A percentile compares a stretch with the other conserved stretches of the same genome.
These are phyloP conservation scores for Bombus vancouverensis DNA, from an alignment of 1,140 invertebrate species.

Conservation along the genomic window DNA sequence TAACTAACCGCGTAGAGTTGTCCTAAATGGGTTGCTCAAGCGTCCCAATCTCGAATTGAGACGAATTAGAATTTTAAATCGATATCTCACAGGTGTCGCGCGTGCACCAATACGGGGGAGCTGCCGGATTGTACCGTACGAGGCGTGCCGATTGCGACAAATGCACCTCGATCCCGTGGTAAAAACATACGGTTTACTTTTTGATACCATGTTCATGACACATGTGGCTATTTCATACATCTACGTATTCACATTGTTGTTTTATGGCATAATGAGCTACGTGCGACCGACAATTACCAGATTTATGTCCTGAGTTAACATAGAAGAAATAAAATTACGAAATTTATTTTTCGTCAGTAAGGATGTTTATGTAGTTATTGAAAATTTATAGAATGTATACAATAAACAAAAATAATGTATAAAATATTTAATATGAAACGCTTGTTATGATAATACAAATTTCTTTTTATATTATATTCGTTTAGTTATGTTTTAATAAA, in stretches of 20 bases:
- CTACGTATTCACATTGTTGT: background rate
- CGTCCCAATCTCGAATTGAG: constrained; percentile 19
- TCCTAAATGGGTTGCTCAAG: constrained; percentile 24
- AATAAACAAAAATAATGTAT: too few relatives aligned
- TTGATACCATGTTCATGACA: background rate
- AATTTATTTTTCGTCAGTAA: background rate
- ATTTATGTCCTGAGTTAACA: background rate
- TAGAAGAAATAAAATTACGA: constrained; percentile 16
- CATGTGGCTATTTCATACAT: background rate
- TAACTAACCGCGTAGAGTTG: constrained; percentile 22
- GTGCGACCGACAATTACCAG: background rate
- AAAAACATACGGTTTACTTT: constrained; percentile 24
- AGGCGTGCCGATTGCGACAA: constrained; percentile 27
- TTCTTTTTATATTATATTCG: too few relatives aligned
- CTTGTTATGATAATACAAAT: too few relatives aligned
- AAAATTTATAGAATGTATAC: background rate
- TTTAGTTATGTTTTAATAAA: too few relatives aligned
- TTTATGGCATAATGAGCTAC: constrained; percentile 9
- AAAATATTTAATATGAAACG: background rate
- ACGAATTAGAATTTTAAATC: constrained; percentile 36
- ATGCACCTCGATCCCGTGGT: background rate
- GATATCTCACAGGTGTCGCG: constrained; percentile 33
- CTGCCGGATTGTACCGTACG: background rate
- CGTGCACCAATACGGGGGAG: background rate
- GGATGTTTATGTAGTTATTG: background rate